Percentiles rank a stretch among this genome's conserved stretches.
These are phyloP conservation scores for Malurus elegans DNA, from an alignment of 2,113 vertebrate genomes.

Conservation along the genomic window DNA sequence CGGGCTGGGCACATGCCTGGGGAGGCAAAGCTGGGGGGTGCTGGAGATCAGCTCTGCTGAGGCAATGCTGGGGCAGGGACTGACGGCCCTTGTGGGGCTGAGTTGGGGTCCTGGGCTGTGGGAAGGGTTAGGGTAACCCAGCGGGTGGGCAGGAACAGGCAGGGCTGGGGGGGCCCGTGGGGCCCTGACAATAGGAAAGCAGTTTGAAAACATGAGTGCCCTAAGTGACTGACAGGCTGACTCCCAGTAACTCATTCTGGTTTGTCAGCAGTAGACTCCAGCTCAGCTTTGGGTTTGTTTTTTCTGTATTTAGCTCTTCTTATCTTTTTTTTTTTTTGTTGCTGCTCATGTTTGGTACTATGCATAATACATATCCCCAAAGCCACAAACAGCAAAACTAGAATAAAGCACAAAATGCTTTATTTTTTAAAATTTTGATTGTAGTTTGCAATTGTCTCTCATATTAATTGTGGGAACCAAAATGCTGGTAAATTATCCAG, in stretches of 20 bases:
- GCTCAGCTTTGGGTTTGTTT: not conserved
- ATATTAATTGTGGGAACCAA: not conserved
- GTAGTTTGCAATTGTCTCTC: not conserved
- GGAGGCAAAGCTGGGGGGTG: not conserved
- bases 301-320: not conserved
- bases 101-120: not conserved
- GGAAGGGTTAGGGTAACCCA: rapidly evolving
- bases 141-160: not conserved
- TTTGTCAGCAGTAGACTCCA: not conserved
- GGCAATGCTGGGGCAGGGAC: rapidly evolving
- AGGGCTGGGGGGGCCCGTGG: not conserved
- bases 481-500: not conserved
- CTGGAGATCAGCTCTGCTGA: not conserved
- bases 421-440: too few relatives aligned
- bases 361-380: not conserved
- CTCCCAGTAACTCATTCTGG: not conserved
- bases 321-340: rapidly evolving
- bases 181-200: not conserved
- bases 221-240: not conserved
- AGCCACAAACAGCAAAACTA: not conserved
- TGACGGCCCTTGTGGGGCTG: not conserved
- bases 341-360: not conserved
- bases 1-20: not conserved
- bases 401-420: not conserved
- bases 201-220: not conserved